Base-by-base conservation (phyloP, 2,888 invertebrate genomes). In the Chesias legatella region DNA sequence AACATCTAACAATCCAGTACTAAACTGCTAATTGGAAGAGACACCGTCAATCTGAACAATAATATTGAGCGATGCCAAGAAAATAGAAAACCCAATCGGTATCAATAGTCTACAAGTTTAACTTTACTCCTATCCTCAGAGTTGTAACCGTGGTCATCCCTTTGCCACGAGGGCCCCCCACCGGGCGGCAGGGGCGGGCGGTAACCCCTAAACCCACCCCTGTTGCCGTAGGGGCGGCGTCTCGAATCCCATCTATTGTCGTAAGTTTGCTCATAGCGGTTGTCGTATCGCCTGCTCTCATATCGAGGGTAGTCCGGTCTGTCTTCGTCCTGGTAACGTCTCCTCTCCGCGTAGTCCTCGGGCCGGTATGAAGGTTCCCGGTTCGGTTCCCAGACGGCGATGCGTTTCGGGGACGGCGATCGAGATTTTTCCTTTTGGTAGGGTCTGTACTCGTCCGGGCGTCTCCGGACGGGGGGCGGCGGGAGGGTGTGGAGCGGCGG, bases 81-180 rank as follows among this genome's bases (percentile, higher is more conserved):
- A 17, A 17, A 17, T 17, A 17, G 5, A 17, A 17, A 17, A 17
- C 13, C 5, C 2, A 17, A 17, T 17, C 2, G 2, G 2, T 23
- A 10, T 58, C 63, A 85, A 58, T 86, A 86, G 64, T 86, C 85
- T 22, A 86, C 85, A 41, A 86, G 69, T 63, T 84, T 85, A 3
- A 85, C 72, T 68, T 75, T 81, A 39, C 54, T 76, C 52, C 58
- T 75, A 11, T 47, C 49, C 28, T 47, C 29, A 23, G 42, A 40
- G 11, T 51, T 33, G 25, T 48, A 36, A 9, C 56, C 35, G 21
- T 56, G 33, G 4, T 33, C 27, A 17, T 55, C 48, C 21, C 31
- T 39, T 1, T 44, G 39, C 48, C 48, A 58, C 4, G 50, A 51
- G 4, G 59, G 51, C 1, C 51, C 50, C 1, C 54, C 55, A 0